A percentile compares a stretch with the other conserved stretches of the same genome.
phyloP scores from a whole-genome alignment of 2,888 invertebrate species.

The Diarsia mendica region DNA sequence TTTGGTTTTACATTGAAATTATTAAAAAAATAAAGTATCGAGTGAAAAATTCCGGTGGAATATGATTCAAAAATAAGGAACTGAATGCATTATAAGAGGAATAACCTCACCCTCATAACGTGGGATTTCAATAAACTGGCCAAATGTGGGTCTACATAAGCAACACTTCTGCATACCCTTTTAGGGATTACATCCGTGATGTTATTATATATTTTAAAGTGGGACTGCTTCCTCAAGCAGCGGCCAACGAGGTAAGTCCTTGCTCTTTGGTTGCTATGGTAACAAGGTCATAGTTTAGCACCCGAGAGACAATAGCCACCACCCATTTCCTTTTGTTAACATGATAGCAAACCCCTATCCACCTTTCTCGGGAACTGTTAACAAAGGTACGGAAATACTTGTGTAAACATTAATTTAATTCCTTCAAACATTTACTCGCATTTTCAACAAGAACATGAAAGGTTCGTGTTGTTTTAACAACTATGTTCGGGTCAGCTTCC shows the following conservation, averaged over 20 bases:
- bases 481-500: not conserved
- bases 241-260: not conserved
- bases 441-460: conserved; percentile 1
- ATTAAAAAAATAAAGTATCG: too few species aligned
- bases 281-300: not conserved
- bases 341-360: not conserved
- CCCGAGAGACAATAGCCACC: not conserved
- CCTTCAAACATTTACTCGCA: conserved; percentile 7
- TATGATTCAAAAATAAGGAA: too few species aligned
- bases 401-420: conserved; percentile 28
- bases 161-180: not conserved
- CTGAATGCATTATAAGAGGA: not conserved
- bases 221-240: not conserved
- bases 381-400: conserved; percentile 19
- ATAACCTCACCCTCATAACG: not conserved
- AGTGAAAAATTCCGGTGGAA: too few species aligned
- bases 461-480: not conserved
- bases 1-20: too few species aligned
- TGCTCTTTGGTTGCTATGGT: not conserved
- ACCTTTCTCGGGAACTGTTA: not conserved
- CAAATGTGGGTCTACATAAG: not conserved
- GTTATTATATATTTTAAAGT: not conserved
- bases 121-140: not conserved
- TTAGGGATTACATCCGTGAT: not conserved
- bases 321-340: conserved; percentile 14